Conservation (phyloP, 2,888 invertebrate genomes). For the Pandemis cinnamomeana region DNA sequence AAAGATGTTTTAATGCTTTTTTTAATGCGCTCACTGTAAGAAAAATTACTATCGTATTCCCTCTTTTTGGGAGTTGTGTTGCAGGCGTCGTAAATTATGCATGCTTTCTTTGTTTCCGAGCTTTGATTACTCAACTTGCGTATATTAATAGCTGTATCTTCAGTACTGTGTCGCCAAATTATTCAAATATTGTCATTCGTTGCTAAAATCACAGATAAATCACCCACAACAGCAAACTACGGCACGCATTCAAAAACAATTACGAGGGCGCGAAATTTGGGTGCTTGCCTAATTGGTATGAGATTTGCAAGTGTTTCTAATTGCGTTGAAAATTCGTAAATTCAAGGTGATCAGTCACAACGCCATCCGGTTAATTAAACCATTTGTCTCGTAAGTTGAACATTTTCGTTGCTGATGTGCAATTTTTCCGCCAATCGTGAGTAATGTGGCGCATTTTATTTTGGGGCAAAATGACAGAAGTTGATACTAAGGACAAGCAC, state of each 20-base stretch:
- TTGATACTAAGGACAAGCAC: neutral
- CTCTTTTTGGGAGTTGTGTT: conserved; percentile 47
- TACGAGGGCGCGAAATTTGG: conserved; percentile 80
- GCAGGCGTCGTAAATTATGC: neutral
- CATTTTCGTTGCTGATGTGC: conserved; percentile 57
- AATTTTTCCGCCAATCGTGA: conserved; percentile 56
- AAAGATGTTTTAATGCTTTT: conserved; percentile 78
- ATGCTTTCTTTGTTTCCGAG: neutral
- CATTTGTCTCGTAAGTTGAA: conserved; percentile 77
- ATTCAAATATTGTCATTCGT: conserved; percentile 20
- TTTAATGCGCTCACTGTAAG: conserved; percentile 59
- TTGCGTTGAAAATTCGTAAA: conserved; percentile 78
- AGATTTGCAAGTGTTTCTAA: conserved; percentile 83
- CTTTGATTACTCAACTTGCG: neutral
- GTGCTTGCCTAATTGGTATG: conserved; percentile 83
- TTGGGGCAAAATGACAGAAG: conserved; percentile 35
- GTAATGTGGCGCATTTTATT: conserved; percentile 46
- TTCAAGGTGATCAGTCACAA: conserved; percentile 79
- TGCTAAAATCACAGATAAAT: conserved; percentile 63
- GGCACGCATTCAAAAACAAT: conserved; percentile 80
- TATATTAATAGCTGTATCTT: neutral
- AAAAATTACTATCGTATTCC: conserved; percentile 52
- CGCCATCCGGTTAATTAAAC: conserved; percentile 84
- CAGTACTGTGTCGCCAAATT: neutral
- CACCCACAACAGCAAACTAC: conserved; percentile 72